phyloP scores from a whole-genome alignment of 1,140 invertebrate species.

The Bombus ignitus region DNA sequence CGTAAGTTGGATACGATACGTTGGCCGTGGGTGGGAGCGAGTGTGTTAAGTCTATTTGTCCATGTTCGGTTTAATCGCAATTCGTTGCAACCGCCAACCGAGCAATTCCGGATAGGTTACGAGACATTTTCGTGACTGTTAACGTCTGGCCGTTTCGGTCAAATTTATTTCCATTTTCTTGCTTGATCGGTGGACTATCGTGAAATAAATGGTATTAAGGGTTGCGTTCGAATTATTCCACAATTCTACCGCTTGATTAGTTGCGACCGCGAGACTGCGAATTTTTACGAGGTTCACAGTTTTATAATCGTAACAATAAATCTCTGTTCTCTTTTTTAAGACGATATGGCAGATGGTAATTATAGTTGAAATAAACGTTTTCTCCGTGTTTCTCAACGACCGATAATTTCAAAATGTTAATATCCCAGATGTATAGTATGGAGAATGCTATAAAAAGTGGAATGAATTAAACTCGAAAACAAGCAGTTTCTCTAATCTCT shows the following conservation, averaged over 20 bases:
- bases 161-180: slow-evolving; percentile 16
- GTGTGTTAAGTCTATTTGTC: slow-evolving; percentile 27
- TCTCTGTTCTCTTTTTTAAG: background rate
- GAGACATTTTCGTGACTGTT: slow-evolving; percentile 3
- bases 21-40: background rate
- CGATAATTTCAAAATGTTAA: no score
- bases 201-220: background rate
- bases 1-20: slow-evolving; percentile 30
- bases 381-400: background rate
- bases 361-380: background rate
- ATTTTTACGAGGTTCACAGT: background rate
- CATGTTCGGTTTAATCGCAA: slow-evolving; percentile 32
- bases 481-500: no score
- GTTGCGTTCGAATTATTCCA: background rate
- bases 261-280: background rate
- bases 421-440: no score
- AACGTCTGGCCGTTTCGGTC: background rate
- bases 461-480: no score
- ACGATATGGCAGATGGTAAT: background rate
- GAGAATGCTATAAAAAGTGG: no score
- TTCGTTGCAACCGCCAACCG: background rate
- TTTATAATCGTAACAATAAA: background rate
- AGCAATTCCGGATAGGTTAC: slow-evolving; percentile 6
- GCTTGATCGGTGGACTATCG: no score
- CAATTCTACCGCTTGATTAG: background rate